A percentile compares a stretch with the other conserved stretches of the same genome.
These are phyloP conservation scores for Galeopterus variegatus DNA, from an alignment of 2,113 vertebrate genomes.

Conservation along the genomic window DNA sequence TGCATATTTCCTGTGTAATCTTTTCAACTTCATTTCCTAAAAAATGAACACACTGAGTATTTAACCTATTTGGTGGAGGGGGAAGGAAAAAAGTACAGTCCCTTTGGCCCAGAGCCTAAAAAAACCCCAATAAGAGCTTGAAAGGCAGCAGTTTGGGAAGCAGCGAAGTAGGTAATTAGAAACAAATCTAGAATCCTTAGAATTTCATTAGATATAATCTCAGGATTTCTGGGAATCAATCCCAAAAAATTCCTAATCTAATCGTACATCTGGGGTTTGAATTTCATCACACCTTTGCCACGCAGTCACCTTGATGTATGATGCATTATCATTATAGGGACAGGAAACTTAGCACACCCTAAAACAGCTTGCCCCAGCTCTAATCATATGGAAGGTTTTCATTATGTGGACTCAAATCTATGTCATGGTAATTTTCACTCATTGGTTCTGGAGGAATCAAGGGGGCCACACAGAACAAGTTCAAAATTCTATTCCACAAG, in stretches of 20 bases:
- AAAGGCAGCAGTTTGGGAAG: conserved; percentile 64
- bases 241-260: conserved; percentile 23
- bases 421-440: conserved; percentile 42
- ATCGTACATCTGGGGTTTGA: neutral
- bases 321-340: neutral
- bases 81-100: neutral
- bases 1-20: conserved; percentile 84
- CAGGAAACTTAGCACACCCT: neutral
- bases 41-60: conserved; percentile 74
- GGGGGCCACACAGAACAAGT: conserved; percentile 42
- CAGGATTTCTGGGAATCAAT: neutral
- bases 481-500: conserved; percentile 60
- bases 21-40: conserved; percentile 81
- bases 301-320: neutral
- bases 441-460: conserved; percentile 47
- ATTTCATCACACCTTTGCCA: neutral
- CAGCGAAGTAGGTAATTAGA: conserved; percentile 71
- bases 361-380: neutral
- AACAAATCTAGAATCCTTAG: conserved; percentile 60
- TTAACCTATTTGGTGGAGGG: conserved; percentile 64
- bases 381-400: neutral
- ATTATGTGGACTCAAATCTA: conserved; percentile 6
- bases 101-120: conserved; percentile 68
- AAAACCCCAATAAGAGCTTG: conserved; percentile 48
- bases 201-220: conserved; percentile 44